Evolutionary conservation across 2,113 vertebrate genomes (phyloP), one percentile per base, ranked within the genome.

Genomic region (Halcyon senegalensis): DNA sequence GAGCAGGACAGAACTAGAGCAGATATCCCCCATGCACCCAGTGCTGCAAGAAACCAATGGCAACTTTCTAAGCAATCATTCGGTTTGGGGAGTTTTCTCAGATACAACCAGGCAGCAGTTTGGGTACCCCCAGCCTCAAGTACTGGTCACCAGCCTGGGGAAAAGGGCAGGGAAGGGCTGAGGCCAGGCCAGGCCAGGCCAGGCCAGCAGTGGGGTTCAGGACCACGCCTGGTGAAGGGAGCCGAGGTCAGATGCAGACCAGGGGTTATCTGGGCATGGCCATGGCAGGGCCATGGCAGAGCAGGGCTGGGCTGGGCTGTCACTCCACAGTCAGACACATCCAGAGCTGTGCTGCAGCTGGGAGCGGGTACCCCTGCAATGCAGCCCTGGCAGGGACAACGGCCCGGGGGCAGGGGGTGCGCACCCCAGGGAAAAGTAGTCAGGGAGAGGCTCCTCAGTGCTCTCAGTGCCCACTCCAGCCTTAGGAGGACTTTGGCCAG

Each of bases 311-410:
- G 33, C 18, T 6, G 6, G 16, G 12, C 7, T 15, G 5, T 2
- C 13, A 41, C 11, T 39, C 37, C 41, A 3, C 13, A 18, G 21
- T 14, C 53, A 68, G 68, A 59, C 27, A 44, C 0, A 0, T 35
- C n/a, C 83, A 55, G 31, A 90, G 48, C 83, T 68, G 48, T 23
- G 43, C 46, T 46, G 48, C 48, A 23, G 48, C 46, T 46, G 46
- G 46, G 19, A 16, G 17, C 17, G 19, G 46, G 46, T 46, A 20
- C 46, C 16, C 19, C 46, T 46, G 46, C 46, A 46, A 46, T 16
- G 16, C 46, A 50, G 72, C 10, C 35, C 58, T 30, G 60, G 35
- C 46, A 79, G 77, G 70, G 67, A 53, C 25, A 8, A 44, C n/a
- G 9, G 72, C 17, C 21, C 0, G 0, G 11, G 31, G 69, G 69